Evolutionary conservation across 2,888 invertebrate genomes (phyloP).

Genomic region (Hydroisotoma schaefferi): DNA sequence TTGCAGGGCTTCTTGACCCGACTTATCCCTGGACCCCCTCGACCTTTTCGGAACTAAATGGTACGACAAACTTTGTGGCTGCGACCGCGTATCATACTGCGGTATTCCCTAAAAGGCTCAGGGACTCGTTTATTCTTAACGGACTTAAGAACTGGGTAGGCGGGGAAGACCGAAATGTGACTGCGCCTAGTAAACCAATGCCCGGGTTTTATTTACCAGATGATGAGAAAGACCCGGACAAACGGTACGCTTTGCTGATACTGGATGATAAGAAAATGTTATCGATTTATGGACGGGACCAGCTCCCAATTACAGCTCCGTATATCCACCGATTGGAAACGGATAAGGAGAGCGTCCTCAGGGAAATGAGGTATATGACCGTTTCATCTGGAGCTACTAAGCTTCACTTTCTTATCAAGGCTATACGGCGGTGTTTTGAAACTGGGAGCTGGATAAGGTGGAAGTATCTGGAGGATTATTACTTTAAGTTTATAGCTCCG

Average conservation of each 20-base stretch:
- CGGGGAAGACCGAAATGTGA: slow-evolving; percentile 6
- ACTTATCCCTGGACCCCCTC: slow-evolving; percentile 18
- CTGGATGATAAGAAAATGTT: slow-evolving; percentile 23
- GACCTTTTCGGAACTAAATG: slow-evolving; percentile 19
- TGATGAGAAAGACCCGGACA: neutral
- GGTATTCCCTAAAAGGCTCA: slow-evolving; percentile 6
- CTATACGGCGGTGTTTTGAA: slow-evolving; percentile 18
- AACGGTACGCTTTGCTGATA: slow-evolving; percentile 17
- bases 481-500: slow-evolving; percentile 24
- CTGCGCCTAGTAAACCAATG: neutral
- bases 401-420: slow-evolving; percentile 19
- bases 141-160: slow-evolving; percentile 16
- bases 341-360: slow-evolving; percentile 13
- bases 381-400: slow-evolving; percentile 21
- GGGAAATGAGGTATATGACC: slow-evolving; percentile 22
- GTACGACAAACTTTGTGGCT: slow-evolving; percentile 15
- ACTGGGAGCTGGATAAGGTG: slow-evolving; percentile 24
- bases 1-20: slow-evolving; percentile 17
- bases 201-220: neutral
- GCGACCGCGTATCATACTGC: slow-evolving; percentile 15
- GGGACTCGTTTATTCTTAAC: slow-evolving; percentile 14
- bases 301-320: slow-evolving; percentile 9
- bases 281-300: slow-evolving; percentile 15
- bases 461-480: slow-evolving; percentile 25
- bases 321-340: slow-evolving; percentile 6